phyloP scores from a whole-genome alignment of 2,113 vertebrate genomes.

The Chaenocephalus aceratus region DNA sequence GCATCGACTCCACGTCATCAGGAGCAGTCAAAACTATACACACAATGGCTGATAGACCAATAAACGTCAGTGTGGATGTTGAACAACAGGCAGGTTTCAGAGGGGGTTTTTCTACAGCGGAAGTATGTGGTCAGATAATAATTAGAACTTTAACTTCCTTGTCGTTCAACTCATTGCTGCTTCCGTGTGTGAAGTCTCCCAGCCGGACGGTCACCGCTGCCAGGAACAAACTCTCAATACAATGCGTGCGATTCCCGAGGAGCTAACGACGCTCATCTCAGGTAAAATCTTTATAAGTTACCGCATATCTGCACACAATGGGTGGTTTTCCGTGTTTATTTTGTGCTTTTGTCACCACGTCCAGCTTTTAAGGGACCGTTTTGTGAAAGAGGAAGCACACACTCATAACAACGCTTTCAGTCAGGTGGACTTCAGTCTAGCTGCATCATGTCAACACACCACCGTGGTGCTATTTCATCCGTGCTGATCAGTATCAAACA shows the following conservation, averaged over 20 bases:
- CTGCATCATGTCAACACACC: neutral
- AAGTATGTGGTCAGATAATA: constrained; percentile 54
- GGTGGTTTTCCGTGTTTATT: neutral
- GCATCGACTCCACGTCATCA: constrained; percentile 50
- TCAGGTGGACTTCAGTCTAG: neutral
- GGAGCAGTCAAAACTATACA: constrained; percentile 8
- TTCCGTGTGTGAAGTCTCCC: constrained; percentile 58
- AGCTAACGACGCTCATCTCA: constrained; percentile 80
- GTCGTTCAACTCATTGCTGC: constrained; percentile 28
- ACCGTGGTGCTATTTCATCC: neutral
- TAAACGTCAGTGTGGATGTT: constrained; percentile 41
- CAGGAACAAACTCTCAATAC: neutral
- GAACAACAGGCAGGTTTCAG: constrained; percentile 14
- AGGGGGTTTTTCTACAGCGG: neutral
- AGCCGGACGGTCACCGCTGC: constrained; percentile 24
- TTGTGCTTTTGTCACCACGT: too few species aligned
- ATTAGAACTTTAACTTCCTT: constrained; percentile 72
- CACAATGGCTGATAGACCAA: neutral
- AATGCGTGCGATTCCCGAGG: constrained; percentile 81
- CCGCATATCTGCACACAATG: neutral
- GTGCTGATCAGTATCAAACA: neutral
- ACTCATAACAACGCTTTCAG: neutral
- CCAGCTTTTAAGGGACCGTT: neutral
- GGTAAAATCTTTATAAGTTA: constrained; percentile 60
- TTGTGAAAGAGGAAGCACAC: constrained; percentile 60